Evolutionary conservation across 2,797 vertebrate genomes (phyloP).

Genomic region (Champsocephalus esox): DNA sequence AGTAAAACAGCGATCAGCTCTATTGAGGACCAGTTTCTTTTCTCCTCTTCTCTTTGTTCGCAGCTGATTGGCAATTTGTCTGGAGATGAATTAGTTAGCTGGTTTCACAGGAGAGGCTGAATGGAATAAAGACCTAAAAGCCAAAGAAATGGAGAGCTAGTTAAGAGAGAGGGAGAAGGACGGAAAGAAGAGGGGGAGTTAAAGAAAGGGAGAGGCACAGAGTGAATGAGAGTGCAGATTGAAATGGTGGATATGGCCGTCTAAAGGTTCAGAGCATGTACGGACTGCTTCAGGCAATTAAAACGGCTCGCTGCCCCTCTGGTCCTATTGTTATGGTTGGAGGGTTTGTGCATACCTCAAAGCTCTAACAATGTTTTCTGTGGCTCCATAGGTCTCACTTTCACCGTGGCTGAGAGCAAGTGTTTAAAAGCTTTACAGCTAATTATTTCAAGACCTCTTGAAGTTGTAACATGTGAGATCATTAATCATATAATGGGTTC

Average conservation of each 20-base stretch:
- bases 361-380: slow-evolving; percentile 37
- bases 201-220: slow-evolving; percentile 48
- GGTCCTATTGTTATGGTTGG: slow-evolving; percentile 52
- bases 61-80: slow-evolving; percentile 85
- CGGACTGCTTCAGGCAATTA: slow-evolving; percentile 72
- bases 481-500: slow-evolving; percentile 19
- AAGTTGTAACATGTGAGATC: slow-evolving; percentile 17
- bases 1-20: slow-evolving; percentile 79
- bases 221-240: slow-evolving; percentile 59
- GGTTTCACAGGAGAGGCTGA: slow-evolving; percentile 77
- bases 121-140: slow-evolving; percentile 74
- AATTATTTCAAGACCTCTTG: slow-evolving; percentile 21
- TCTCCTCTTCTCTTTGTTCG: slow-evolving; percentile 77
- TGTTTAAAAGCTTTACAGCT: slow-evolving; percentile 30
- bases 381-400: slow-evolving; percentile 40
- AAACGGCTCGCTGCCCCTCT: slow-evolving; percentile 62
- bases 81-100: slow-evolving; percentile 80
- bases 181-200: slow-evolving; percentile 39
- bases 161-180: slow-evolving; percentile 63
- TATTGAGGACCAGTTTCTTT: slow-evolving; percentile 75
- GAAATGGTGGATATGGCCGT: slow-evolving; percentile 67
- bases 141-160: slow-evolving; percentile 73
- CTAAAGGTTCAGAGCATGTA: slow-evolving; percentile 50
- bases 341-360: slow-evolving; percentile 49
- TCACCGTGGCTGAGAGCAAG: slow-evolving; percentile 44